Base-by-base conservation (phyloP, 2,888 invertebrate species). In the Drosophila falleni region DNA sequence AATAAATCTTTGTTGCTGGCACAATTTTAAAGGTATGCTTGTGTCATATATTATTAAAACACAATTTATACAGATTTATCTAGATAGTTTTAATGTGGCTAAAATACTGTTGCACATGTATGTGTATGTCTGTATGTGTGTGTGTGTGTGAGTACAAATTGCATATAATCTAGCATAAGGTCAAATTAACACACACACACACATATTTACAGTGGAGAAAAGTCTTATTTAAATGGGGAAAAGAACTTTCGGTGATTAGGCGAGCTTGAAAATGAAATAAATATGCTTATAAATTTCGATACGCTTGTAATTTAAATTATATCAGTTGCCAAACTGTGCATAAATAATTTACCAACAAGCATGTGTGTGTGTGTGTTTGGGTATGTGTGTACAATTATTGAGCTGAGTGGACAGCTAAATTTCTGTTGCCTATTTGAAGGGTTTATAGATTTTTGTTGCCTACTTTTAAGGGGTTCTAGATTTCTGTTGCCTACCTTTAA, bases 241-340 rank as follows among this genome's bases (percentile, higher is more conserved):
- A 65, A 74, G 19, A 50, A 50, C 46, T 74, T 62, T 65, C 58
- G 53, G 55, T 73, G 68, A 68, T 73, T 61, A 58, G 44, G 42
- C 42, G 49, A 44, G 41, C 74, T 51, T 62, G 42, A 71, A 75
- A 70, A 31, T 53, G 31, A 65, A 74, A 74, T 69, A 37, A 35
- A 65, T 70, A 74, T 70, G 50, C 62, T 56, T 78, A 62, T 49
- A 74, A 33, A 51, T 51, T 33, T 63, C 47, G 58, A 78, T 62
- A 54, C 8, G 13, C 16, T 47, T 23, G 33, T 29, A 47, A 78
- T 69, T 78, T 78, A 65, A 74, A 78, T 74, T 65, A 78, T 74
- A 62, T 59, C 70, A 62, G 16, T 53, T 41, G 44, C 10, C 50
- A 49, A 49, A 33, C 68, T 50, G 11, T 62, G n/a, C 56, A 75